Percentiles rank a stretch among this genome's conserved stretches.
phyloP scores from a whole-genome alignment of 2,113 vertebrate genomes.

The Notechis scutatus region DNA sequence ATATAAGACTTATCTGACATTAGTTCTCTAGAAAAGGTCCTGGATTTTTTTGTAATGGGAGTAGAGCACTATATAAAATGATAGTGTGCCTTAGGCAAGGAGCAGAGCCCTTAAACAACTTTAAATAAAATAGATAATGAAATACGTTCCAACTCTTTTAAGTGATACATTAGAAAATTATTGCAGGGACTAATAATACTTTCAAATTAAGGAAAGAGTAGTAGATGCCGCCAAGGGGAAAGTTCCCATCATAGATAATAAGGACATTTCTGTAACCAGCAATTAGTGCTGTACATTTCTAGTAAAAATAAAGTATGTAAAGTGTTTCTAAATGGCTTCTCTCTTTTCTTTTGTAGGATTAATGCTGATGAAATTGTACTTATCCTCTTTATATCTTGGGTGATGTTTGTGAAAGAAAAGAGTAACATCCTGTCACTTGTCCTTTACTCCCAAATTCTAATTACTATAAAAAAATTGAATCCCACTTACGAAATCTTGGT shows the following conservation, averaged over 20 bases:
- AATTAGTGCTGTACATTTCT: constrained; percentile 9
- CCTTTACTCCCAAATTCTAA: constrained; percentile 53
- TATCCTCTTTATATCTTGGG: constrained; percentile 28
- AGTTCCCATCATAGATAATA: constrained; percentile 33
- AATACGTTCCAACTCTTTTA: constrained; percentile 17
- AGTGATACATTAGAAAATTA: constrained; percentile 28
- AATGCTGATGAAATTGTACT: constrained; percentile 39
- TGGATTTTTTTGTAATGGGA: background rate
- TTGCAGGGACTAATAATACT: constrained; percentile 28
- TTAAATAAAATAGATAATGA: constrained; percentile 13
- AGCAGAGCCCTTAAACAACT: background rate
- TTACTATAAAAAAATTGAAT: constrained; percentile 32
- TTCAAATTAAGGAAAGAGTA: constrained; percentile 18
- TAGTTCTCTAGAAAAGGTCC: background rate
- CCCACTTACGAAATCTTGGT: constrained; percentile 12
- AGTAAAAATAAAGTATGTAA: constrained; percentile 27
- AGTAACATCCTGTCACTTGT: constrained; percentile 46
- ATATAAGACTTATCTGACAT: background rate
- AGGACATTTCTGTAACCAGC: constrained; percentile 21
- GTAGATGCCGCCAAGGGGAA: background rate
- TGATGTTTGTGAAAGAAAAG: constrained; percentile 42
- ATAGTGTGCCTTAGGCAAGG: background rate
- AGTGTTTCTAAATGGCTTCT: constrained; percentile 18
- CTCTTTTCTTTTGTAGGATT: background rate
- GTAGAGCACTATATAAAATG: background rate